Percentiles rank a stretch among this genome's conserved stretches.
Conservation (phyloP, 2,888 invertebrate genomes). For the Coelogynopora nodosa region DNA sequence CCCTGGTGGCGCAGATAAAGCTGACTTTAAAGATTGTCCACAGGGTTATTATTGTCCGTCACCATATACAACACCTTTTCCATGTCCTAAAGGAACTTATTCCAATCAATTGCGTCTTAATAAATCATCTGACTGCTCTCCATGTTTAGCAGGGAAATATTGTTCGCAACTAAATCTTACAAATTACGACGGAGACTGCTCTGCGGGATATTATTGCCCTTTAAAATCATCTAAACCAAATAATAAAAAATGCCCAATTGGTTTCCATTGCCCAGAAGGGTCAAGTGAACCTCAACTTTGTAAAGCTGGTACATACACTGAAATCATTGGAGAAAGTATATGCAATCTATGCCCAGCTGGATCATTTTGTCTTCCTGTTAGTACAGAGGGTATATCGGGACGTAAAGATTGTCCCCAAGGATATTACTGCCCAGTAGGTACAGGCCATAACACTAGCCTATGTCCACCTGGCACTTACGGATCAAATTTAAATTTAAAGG, state of each 20-base stretch:
- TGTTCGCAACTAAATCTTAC: background rate
- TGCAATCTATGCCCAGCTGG: slow-evolving; percentile 56
- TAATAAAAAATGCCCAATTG: slow-evolving; percentile 2
- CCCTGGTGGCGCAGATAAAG: background rate
- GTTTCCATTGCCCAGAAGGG: slow-evolving; percentile 1
- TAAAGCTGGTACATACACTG: slow-evolving; percentile 48
- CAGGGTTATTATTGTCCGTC: background rate
- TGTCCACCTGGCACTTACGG: slow-evolving; percentile 56
- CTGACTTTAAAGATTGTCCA: background rate
- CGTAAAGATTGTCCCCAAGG: background rate
- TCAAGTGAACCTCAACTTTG: background rate
- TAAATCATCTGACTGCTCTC: background rate
- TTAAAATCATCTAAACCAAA: background rate
- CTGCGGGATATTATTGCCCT: background rate
- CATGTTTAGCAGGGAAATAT: background rate
- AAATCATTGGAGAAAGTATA: slow-evolving; percentile 50
- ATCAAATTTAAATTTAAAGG: slow-evolving; percentile 54
- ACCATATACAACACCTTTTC: background rate
- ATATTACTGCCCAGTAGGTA: slow-evolving; percentile 48
- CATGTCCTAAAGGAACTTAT: slow-evolving; percentile 3
- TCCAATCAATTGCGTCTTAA: background rate
- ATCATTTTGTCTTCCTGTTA: slow-evolving; percentile 53
- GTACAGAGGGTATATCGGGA: slow-evolving; percentile 44
- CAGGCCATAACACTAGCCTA: slow-evolving; percentile 49
- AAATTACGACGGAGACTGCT: background rate